A percentile compares a stretch with the other conserved stretches of the same genome.
These are phyloP conservation scores for Fundulus diaphanus DNA, from an alignment of 2,797 vertebrate species.

Conservation along the genomic window DNA sequence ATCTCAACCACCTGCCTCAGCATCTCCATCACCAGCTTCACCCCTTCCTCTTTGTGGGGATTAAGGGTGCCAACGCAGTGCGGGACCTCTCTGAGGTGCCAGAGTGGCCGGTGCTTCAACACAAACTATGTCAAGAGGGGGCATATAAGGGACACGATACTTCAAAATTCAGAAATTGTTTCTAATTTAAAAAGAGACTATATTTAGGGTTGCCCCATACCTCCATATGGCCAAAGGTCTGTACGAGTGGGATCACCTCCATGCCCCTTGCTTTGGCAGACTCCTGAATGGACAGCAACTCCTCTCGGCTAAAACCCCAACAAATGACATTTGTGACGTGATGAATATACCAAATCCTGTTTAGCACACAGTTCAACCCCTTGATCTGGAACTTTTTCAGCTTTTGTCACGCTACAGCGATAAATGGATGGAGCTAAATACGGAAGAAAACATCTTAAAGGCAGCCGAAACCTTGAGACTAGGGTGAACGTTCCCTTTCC, in stretches of 20 bases:
- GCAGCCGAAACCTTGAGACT: not conserved
- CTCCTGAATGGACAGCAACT: slow-evolving; percentile 84
- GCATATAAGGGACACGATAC: not conserved
- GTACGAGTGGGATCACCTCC: slow-evolving; percentile 92
- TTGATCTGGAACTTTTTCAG: not conserved
- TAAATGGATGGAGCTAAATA: too few species aligned
- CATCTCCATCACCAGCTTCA: slow-evolving; percentile 86
- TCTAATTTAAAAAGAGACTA: not conserved
- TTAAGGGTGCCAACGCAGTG: slow-evolving; percentile 90
- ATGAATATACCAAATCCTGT: not conserved
- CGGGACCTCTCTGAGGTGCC: slow-evolving; percentile 86
- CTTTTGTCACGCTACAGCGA: not conserved
- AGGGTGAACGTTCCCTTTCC: too few species aligned
- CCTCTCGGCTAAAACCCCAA: slow-evolving; percentile 79
- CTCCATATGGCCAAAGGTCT: slow-evolving; percentile 98
- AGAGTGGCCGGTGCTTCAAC: slow-evolving; percentile 87
- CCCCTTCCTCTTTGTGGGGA: slow-evolving; percentile 85
- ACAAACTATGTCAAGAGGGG: slow-evolving; percentile 84
- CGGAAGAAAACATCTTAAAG: too few species aligned
- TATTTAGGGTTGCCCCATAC: slow-evolving; percentile 70
- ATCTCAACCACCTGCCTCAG: slow-evolving; percentile 89
- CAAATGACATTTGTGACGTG: not conserved
- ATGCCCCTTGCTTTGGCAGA: slow-evolving; percentile 81
- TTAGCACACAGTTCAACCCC: not conserved
- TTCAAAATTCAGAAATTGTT: too few species aligned